A percentile compares a stretch with the other conserved stretches of the same genome.
These are phyloP conservation scores for Azorinus chamasolen DNA, from an alignment of 2,888 invertebrate genomes.

Conservation along the genomic window DNA sequence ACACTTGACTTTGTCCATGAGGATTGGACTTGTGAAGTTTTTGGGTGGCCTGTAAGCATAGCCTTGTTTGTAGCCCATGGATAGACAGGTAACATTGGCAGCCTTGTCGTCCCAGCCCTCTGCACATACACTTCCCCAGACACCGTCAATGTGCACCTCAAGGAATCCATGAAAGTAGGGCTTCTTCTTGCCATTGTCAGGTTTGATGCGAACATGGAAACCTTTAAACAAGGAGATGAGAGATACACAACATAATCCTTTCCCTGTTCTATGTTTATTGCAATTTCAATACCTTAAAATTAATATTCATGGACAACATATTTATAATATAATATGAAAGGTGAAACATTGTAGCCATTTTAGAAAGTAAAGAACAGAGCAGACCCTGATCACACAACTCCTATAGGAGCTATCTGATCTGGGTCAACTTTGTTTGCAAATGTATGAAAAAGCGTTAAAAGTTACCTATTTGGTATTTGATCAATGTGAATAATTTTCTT, in stretches of 20 bases:
- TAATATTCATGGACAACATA: too few species aligned
- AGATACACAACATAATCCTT: too few species aligned
- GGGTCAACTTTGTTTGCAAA: too few species aligned
- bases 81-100: conserved; percentile 87
- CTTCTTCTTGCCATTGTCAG: conserved; percentile 57
- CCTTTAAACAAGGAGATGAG: conserved; percentile 31
- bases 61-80: conserved; percentile 72
- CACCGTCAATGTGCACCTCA: conserved; percentile 90
- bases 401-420: too few species aligned
- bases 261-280: too few species aligned
- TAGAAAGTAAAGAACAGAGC: too few species aligned
- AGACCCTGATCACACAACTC: too few species aligned
- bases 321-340: too few species aligned
- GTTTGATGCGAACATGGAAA: conserved; percentile 64
- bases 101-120: conserved; percentile 91
- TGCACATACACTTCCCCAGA: conserved; percentile 92
- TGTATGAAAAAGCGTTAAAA: too few species aligned
- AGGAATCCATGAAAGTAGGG: conserved; percentile 83
- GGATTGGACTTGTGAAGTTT: conserved; percentile 87
- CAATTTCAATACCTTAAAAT: too few species aligned
- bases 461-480: too few species aligned
- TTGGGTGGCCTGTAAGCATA: conserved; percentile 69
- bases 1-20: conserved; percentile 87
- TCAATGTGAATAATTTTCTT: background rate
- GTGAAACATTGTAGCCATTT: too few species aligned